These are phyloP conservation scores for Lycocorax pyrrhopterus DNA, from an alignment of 2,113 vertebrate species.

Conservation along the genomic window DNA sequence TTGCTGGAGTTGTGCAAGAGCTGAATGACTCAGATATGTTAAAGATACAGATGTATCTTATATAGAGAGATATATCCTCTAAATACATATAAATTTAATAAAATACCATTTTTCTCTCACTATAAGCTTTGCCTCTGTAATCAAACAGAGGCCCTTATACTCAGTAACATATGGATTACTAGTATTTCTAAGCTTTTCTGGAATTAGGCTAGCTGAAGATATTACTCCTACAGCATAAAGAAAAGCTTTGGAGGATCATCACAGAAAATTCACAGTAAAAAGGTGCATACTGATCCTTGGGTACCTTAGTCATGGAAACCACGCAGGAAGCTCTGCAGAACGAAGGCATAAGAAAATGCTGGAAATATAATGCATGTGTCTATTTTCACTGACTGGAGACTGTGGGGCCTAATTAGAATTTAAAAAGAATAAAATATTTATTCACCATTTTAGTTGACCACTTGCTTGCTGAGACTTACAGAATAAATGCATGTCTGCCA, in stretches of 20 bases:
- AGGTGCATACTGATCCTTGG: not conserved
- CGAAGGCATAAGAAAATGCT: not conserved
- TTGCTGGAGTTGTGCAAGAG: not conserved
- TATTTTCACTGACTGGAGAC: not conserved
- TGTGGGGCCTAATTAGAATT: not conserved
- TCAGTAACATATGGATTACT: not conserved
- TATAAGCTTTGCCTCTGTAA: not conserved
- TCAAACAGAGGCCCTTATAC: not conserved
- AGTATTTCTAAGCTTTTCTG: not conserved
- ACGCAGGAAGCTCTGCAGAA: not conserved
- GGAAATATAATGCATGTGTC: rapidly evolving
- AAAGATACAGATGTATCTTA: not conserved
- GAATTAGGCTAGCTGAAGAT: not conserved
- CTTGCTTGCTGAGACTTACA: not conserved
- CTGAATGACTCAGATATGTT: not conserved
- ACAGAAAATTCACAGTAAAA: not conserved
- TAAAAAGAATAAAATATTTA: not conserved
- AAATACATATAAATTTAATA: not conserved
- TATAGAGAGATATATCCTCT: not conserved
- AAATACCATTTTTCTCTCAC: not conserved
- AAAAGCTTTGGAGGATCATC: not conserved
- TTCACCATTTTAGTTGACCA: not conserved
- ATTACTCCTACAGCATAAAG: not conserved
- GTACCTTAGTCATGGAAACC: not conserved
- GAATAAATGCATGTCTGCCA: not conserved